phyloP scores from a whole-genome alignment of 2,888 invertebrate genomes.

The Ligdia adustata region DNA sequence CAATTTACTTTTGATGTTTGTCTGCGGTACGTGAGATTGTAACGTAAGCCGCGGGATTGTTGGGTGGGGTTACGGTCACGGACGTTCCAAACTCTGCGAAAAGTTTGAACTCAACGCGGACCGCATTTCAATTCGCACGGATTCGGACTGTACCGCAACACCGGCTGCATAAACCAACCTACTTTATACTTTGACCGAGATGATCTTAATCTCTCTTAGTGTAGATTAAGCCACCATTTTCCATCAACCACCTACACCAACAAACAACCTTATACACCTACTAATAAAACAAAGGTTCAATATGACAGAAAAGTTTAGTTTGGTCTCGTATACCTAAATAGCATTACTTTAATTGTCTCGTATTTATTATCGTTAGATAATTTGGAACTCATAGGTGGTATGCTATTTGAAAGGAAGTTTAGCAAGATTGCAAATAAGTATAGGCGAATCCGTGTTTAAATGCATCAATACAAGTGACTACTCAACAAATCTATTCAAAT shows the following conservation, averaged over 20 bases:
- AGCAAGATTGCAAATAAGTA: constrained; percentile 2
- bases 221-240: constrained; percentile 21
- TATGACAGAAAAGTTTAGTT: no score
- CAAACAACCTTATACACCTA: not conserved
- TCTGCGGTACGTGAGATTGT: constrained; percentile 67
- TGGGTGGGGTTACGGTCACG: constrained; percentile 65
- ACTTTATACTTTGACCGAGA: constrained; percentile 51
- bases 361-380: no score
- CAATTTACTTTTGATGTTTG: constrained; percentile 72
- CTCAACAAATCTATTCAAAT: constrained; percentile 4
- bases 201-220: constrained; percentile 45
- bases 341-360: no score
- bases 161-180: constrained; percentile 41
- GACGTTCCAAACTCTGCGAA: constrained; percentile 56
- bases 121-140: constrained; percentile 51
- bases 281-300: no score
- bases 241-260: no score
- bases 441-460: not conserved
- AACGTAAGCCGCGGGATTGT: constrained; percentile 53
- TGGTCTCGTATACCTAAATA: no score
- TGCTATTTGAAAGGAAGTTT: no score
- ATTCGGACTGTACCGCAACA: constrained; percentile 50
- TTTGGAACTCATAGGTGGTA: no score
- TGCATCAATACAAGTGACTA: constrained; percentile 7
- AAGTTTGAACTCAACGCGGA: constrained; percentile 55